Evolutionary conservation across 2,888 invertebrate genomes (phyloP).

Genomic region (Drosophila longiperda): DNA sequence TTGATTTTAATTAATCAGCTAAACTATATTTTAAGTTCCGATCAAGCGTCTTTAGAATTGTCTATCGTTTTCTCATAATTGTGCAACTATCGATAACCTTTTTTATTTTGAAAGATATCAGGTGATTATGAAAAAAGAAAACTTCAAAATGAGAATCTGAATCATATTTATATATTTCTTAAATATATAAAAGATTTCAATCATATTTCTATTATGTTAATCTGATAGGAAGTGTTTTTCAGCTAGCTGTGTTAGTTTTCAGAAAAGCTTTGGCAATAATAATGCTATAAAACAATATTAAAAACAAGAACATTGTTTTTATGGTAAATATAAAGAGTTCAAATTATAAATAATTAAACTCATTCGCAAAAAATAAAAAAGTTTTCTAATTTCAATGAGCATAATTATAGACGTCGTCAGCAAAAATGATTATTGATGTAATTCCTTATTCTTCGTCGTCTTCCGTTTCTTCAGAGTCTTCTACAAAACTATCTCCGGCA

Average conservation of each 20-base stretch:
- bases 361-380: conserved; percentile 17
- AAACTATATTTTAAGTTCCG: not conserved
- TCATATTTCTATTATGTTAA: conserved; percentile 17
- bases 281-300: conserved; percentile 23
- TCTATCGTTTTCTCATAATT: not conserved
- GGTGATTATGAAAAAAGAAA: not conserved
- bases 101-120: not conserved
- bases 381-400: conserved; percentile 18
- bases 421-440: not conserved
- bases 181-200: conserved; percentile 36
- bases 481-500: conserved; percentile 59
- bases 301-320: conserved; percentile 20
- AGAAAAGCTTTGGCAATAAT: conserved; percentile 18
- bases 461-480: conserved; percentile 61
- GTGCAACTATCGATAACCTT: not conserved
- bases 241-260: conserved; percentile 26
- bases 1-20: not conserved
- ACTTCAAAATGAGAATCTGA: not conserved
- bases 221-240: conserved; percentile 22
- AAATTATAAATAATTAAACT: not conserved
- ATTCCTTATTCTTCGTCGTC: conserved; percentile 55
- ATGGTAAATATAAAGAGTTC: conserved; percentile 14
- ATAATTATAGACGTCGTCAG: conserved; percentile 22
- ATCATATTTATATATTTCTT: conserved; percentile 35
- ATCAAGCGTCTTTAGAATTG: not conserved